Percentiles rank a stretch among this genome's conserved stretches.
phyloP scores from a whole-genome alignment of 2,113 vertebrate species.

The Euleptes europaea region DNA sequence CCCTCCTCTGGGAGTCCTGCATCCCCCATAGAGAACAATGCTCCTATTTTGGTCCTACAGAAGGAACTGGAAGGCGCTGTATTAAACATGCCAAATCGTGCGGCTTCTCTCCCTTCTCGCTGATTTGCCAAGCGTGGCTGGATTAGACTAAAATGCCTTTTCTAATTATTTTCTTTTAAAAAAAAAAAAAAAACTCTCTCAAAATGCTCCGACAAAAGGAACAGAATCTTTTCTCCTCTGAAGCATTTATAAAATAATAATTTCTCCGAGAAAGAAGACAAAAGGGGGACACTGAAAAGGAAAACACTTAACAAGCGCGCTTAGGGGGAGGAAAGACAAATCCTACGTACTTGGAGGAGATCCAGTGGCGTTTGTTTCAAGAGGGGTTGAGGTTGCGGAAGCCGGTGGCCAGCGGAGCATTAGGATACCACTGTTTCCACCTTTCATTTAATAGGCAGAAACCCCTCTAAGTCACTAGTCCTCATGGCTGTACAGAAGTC shows the following conservation, averaged over 20 bases:
- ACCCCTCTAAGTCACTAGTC: neutral
- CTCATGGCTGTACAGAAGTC: neutral
- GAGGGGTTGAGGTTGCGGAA: too few species aligned
- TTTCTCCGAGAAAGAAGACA: conserved; percentile 30
- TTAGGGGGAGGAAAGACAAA: conserved; percentile 20
- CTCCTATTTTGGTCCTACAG: neutral
- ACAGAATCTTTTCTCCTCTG: conserved; percentile 29
- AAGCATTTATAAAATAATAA: conserved; percentile 26
- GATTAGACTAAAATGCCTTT: conserved; percentile 3
- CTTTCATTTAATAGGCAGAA: neutral
- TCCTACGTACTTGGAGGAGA: conserved; percentile 44
- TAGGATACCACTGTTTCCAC: too few species aligned
- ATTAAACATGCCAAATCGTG: neutral
- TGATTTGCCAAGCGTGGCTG: conserved; percentile 20
- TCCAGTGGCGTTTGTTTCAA: conserved; percentile 34
- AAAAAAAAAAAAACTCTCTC: conserved; percentile 4
- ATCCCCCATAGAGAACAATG: neutral
- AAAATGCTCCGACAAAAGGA: conserved; percentile 25
- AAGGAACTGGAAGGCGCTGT: neutral
- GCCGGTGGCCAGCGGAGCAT: too few species aligned
- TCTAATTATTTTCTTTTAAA: conserved; percentile 14
- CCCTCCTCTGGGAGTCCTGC: neutral
- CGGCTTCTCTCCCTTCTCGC: neutral
- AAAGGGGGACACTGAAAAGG: conserved; percentile 12
- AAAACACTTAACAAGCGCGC: conserved; percentile 55